Evolutionary conservation across 2,113 vertebrate genomes (phyloP), one percentile per base, ranked within the genome.

Genomic region (Pyrgilauda ruficollis): DNA sequence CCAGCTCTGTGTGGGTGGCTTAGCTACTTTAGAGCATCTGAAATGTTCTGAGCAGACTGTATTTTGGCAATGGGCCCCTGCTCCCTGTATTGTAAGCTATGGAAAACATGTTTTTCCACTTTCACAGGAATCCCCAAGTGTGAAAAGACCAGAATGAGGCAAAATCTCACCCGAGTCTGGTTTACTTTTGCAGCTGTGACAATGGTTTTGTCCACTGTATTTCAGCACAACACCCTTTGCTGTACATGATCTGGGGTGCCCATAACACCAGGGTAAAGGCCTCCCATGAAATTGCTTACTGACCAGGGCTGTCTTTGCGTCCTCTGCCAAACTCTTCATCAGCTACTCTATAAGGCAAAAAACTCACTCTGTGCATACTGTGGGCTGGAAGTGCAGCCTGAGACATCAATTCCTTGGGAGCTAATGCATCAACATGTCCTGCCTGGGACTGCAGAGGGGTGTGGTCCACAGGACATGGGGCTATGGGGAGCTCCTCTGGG

Each of bases 401-500:
- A 20, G 30, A 30, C n/a, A 20, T 15, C 7, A 9, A 28, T 50
- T 53, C 61, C 33, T 56, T 56, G 44, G 28, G 43, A 62, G 14
- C 11, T 59, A 53, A 43, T 23, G 33, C 20, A 66, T 28, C 15
- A n/a, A 26, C 19, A 13, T 2, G 3, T 5, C 41, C 41, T 31
- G 7, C 15, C n/a, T 56, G 74, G 41, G 23, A 31, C 52, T 75
- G 44, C 27, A 39, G 35, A 33, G 8, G 4, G 1, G 0, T 46
- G 35, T 49, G 10, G 37, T 33, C 19, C 27, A 37, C 19, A 47
- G 22, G 3, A 7, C 18, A 1, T 2, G 47, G 31, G 62, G 49
- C 31, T 69, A 3, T 11, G 1, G 0, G 13, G 31, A 18, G 17
- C n/a, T 78, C 5, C 58, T 9, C 43, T 72, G 27, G 3, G 17